Base-by-base conservation (phyloP, 2,113 vertebrate species). In the Zootoca vivipara region DNA sequence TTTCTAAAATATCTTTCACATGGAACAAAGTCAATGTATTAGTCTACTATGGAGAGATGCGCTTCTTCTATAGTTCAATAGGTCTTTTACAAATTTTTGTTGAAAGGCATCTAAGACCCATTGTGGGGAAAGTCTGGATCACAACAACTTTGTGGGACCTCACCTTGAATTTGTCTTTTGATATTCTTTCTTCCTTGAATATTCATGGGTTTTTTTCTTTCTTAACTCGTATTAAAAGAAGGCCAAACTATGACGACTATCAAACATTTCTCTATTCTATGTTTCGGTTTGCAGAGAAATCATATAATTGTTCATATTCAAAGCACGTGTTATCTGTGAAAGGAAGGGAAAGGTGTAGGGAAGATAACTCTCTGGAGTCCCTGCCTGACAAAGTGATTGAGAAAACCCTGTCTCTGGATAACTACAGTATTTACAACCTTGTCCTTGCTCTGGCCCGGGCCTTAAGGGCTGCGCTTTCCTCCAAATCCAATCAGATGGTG, bases 251-350 rank as follows among this genome's bases (percentile, higher is more conserved):
- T 20, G 15, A 16, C 7, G 0, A 74, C 38, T 74, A 7, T 35
- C 4, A 7, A 46, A 46, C 46, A 46, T 46, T 46, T 20, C 0
- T 22, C 5, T 0, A 0, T 20, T 5, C 4, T 35, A 7, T 38
- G 5, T 7, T 1, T 0, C 16, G 20, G 2, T 20, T 6, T 18
- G 5, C 15, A 1, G 0, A 2, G 5, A 38, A 35, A 2, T 16
- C 16, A 2, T 35, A 38, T 35, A 2, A 74, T 20, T 74, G 72
- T 35, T 35, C 20, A 5, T 35, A 74, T 38, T 15, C 6, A 35
- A 38, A 35, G 72, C 15, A 30, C 33, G 6, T 18, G 4, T 38
- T 20, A 0, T 74, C 72, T 38, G 72, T 74, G 35, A 74, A 74
- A 74, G 33, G 4, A 30, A 16, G 72, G 72, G 7, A 1, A 35